Conservation (phyloP, 2,113 vertebrate genomes). For the Neodontobutis hainanensis region DNA sequence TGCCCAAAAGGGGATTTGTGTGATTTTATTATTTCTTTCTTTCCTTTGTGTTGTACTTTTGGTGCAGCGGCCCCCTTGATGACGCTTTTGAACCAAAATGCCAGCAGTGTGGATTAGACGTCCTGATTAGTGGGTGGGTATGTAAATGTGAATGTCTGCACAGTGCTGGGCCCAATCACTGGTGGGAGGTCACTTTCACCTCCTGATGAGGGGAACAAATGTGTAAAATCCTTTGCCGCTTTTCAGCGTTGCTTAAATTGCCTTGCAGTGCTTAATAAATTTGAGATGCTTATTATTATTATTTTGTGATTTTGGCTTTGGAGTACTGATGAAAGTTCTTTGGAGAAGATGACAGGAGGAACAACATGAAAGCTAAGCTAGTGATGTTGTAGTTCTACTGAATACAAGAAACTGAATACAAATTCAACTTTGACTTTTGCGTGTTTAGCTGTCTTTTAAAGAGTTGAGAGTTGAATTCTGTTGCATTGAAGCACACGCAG, state of each 20-base stretch:
- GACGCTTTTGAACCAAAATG: conserved; percentile 49
- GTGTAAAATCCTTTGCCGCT: conserved; percentile 14
- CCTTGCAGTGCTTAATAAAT: conserved; percentile 6
- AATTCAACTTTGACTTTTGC: no score
- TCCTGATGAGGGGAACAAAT: conserved; percentile 32
- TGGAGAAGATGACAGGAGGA: no score
- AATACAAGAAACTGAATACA: no score
- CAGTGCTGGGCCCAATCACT: conserved; percentile 36
- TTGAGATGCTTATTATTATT: neutral
- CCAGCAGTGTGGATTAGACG: conserved; percentile 50
- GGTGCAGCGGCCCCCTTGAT: conserved; percentile 35
- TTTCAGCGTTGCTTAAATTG: conserved; percentile 5
- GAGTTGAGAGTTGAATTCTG: no score
- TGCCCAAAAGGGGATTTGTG: conserved; percentile 67
- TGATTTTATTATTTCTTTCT: conserved; percentile 37
- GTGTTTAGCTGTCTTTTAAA: no score
- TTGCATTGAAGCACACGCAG: no score
- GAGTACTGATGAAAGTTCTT: no score
- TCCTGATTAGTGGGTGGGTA: conserved; percentile 47
- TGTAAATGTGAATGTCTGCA: conserved; percentile 36
- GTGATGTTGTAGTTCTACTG: no score
- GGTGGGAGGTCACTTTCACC: conserved; percentile 36
- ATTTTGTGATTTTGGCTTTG: no score
- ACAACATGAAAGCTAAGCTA: no score
- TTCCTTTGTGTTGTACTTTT: conserved; percentile 47